A percentile compares a stretch with the other conserved stretches of the same genome.
phyloP scores from a whole-genome alignment of 2,113 vertebrate genomes.

The Ceyx cyanopectus region DNA sequence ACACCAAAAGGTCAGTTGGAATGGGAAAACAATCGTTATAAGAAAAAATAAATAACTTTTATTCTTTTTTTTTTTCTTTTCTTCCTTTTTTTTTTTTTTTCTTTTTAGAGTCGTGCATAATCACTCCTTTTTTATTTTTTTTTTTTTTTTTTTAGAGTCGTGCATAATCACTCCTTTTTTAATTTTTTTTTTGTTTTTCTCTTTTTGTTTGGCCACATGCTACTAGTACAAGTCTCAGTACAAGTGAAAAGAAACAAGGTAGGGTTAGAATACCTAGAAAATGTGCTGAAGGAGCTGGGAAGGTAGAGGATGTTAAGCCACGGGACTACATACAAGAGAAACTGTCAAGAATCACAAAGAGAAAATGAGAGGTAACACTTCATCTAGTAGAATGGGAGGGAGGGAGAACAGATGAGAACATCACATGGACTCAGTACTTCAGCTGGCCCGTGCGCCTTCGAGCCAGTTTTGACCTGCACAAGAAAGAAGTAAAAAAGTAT shows the following conservation, averaged over 20 bases:
- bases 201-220: slow-evolving; percentile 92
- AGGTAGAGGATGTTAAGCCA: slow-evolving; percentile 83
- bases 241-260: slow-evolving; percentile 67
- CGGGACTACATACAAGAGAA: slow-evolving; percentile 92
- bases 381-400: slow-evolving; percentile 76
- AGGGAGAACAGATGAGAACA: slow-evolving; percentile 67
- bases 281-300: slow-evolving; percentile 52
- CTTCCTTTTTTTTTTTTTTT: background rate
- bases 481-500: background rate
- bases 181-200: slow-evolving; percentile 49
- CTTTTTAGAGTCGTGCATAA: slow-evolving; percentile 61
- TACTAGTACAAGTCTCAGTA: slow-evolving; percentile 82
- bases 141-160: slow-evolving; percentile 22
- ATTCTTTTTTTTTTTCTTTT: slow-evolving; percentile 44
- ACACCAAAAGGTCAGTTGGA: slow-evolving; percentile 74
- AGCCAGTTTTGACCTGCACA: slow-evolving; percentile 91
- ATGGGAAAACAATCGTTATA: slow-evolving; percentile 58
- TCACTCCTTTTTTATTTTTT: background rate
- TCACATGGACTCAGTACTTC: slow-evolving; percentile 79
- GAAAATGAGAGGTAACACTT: slow-evolving; percentile 89
- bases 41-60: slow-evolving; percentile 27
- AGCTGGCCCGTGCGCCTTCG: slow-evolving; percentile 88
- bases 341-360: slow-evolving; percentile 92
- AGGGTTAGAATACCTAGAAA: slow-evolving; percentile 66
- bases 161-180: slow-evolving; percentile 50